phyloP scores from a whole-genome alignment of 1,140 invertebrate genomes.

The Euura saliciscinereae region DNA sequence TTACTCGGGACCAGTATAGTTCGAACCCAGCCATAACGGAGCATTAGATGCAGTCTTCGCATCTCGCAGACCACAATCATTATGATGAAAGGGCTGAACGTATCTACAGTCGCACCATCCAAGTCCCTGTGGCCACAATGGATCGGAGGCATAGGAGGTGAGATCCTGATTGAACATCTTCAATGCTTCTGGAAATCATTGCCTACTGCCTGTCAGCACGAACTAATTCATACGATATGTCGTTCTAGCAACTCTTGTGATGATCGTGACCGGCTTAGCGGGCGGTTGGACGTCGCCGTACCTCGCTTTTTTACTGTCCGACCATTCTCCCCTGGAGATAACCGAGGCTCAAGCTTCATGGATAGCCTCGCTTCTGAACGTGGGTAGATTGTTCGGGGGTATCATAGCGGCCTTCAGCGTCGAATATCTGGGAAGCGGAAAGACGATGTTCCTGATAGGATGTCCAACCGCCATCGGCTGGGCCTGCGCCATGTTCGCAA shows the following conservation, averaged over 20 bases:
- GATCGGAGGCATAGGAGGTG: not conserved
- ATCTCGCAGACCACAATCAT: not conserved
- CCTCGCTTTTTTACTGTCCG: slow-evolving; percentile 49
- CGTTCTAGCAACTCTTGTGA: not conserved
- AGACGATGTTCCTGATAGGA: slow-evolving; percentile 49
- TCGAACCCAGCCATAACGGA: not conserved
- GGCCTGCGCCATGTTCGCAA: slow-evolving; percentile 55
- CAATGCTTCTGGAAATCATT: too few species aligned
- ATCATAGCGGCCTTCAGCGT: not conserved
- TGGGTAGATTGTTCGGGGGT: not conserved
- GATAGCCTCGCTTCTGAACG: slow-evolving; percentile 61
- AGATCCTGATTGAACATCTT: not conserved
- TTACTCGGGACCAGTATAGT: not conserved
- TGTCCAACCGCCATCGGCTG: slow-evolving; percentile 58
- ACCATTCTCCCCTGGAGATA: slow-evolving; percentile 58
- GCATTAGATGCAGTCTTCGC: not conserved
- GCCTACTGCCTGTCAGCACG: too few species aligned
- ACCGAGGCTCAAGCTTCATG: slow-evolving; percentile 65
- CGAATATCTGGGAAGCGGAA: not conserved
- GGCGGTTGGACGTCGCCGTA: slow-evolving; percentile 60
- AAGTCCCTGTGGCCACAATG: not conserved
- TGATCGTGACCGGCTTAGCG: not conserved
- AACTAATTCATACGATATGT: too few species aligned
- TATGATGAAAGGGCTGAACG: not conserved
- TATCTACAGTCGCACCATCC: not conserved